Conservation (phyloP, 2,113 vertebrate species). For the Clupea harengus region DNA sequence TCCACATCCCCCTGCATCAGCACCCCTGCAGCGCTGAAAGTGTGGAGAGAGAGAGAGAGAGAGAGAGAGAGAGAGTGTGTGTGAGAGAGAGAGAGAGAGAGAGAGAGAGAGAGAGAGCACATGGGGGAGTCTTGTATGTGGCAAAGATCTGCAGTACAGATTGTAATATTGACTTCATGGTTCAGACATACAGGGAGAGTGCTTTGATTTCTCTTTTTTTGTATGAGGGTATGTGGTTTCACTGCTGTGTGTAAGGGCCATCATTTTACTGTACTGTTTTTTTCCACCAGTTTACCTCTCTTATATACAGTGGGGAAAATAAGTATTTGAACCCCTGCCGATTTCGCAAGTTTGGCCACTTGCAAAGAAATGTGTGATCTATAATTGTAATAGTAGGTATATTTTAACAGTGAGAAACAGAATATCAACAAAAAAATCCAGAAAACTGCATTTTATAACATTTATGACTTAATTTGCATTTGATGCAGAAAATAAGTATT, state of each 20-base stretch:
- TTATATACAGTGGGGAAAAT: too few relatives aligned
- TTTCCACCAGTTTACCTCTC: not conserved
- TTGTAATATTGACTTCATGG: constrained; percentile 11
- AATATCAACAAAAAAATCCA: too few relatives aligned
- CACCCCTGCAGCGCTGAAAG: constrained; percentile 27
- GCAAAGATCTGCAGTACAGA: constrained; percentile 11
- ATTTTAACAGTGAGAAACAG: too few relatives aligned
- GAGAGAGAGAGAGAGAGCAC: not conserved
- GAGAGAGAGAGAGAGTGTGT: not conserved
- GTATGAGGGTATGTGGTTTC: not conserved
- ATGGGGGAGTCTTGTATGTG: not conserved
- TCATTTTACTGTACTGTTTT: not conserved
- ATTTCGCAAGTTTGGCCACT: too few relatives aligned
- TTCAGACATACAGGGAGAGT: not conserved
- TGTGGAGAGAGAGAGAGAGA: constrained; percentile 25
- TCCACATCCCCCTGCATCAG: not conserved
- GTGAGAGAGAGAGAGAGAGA: not conserved
- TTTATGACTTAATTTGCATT: too few relatives aligned
- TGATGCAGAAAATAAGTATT: too few relatives aligned
- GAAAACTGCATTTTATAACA: too few relatives aligned
- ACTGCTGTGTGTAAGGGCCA: not conserved
- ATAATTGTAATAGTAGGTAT: too few relatives aligned
- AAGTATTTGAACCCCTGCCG: too few relatives aligned
- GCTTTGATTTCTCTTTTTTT: not conserved
- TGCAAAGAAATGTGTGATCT: too few relatives aligned